Evolutionary conservation across 2,888 invertebrate genomes (phyloP).

Genomic region (Nomada lathburiana): DNA sequence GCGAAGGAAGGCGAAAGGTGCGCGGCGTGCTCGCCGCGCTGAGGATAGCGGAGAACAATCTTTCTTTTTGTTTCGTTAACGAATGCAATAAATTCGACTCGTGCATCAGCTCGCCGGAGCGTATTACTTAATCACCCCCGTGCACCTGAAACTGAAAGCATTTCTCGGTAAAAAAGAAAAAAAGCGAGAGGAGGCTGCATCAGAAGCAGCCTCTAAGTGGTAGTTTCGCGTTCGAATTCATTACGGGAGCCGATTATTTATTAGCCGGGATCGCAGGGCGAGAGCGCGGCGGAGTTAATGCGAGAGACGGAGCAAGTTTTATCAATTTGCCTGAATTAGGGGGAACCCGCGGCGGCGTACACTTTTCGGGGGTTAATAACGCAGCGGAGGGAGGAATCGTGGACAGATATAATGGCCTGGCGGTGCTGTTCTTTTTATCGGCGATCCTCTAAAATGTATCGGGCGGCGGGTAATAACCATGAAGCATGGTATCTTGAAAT

Average conservation of each 20-base stretch:
- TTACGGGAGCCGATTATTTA: constrained; percentile 66
- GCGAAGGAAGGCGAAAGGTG: too few relatives aligned
- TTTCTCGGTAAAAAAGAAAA: constrained; percentile 30
- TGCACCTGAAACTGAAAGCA: constrained; percentile 21
- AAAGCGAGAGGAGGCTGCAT: neutral
- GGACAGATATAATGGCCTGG: constrained; percentile 5
- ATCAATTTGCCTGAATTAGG: constrained; percentile 55
- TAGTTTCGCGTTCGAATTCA: constrained; percentile 61
- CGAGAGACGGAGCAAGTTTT: constrained; percentile 21
- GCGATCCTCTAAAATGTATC: constrained; percentile 5
- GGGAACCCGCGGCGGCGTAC: neutral
- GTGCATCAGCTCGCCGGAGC: neutral
- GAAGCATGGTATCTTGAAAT: constrained; percentile 9
- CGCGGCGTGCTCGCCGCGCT: neutral
- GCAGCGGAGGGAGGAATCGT: neutral
- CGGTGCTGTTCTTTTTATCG: neutral
- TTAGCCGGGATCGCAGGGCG: constrained; percentile 35
- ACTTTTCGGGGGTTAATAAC: constrained; percentile 33
- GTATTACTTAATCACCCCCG: constrained; percentile 3
- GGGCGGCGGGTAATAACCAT: constrained; percentile 30
- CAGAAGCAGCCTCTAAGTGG: constrained; percentile 30
- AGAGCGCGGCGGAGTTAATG: constrained; percentile 1
- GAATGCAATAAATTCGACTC: neutral
- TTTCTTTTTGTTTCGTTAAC: neutral
- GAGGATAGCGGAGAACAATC: neutral